Evolutionary conservation across 2,113 vertebrate genomes (phyloP).

Genomic region (Caranx ignobilis): DNA sequence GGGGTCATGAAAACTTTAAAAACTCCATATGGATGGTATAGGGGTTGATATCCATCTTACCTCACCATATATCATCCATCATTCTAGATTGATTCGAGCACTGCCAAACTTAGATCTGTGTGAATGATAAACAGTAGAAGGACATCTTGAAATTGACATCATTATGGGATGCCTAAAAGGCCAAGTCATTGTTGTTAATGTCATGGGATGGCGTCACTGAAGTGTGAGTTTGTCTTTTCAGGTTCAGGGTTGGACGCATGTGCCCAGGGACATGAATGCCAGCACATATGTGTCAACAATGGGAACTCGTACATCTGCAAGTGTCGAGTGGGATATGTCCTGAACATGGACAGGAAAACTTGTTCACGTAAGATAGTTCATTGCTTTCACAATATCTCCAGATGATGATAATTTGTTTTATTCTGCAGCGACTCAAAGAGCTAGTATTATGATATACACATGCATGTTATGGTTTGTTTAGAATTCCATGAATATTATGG

Average conservation of each 20-base stretch:
- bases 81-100: background rate
- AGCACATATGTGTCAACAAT: slow-evolving; percentile 82
- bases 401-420: background rate
- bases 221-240: slow-evolving; percentile 46
- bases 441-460: background rate
- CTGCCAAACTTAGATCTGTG: background rate
- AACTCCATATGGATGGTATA: background rate
- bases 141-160: background rate
- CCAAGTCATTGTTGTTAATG: background rate
- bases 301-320: slow-evolving; percentile 74
- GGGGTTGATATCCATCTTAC: background rate
- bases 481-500: background rate
- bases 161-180: background rate
- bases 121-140: background rate
- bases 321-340: slow-evolving; percentile 80
- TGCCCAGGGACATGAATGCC: slow-evolving; percentile 78
- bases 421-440: background rate
- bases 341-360: slow-evolving; percentile 84
- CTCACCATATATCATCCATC: background rate
- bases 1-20: background rate
- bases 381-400: background rate
- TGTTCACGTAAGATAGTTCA: slow-evolving; percentile 78
- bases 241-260: slow-evolving; percentile 67
- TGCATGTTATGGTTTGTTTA: background rate
- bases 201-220: background rate